A percentile compares a stretch with the other conserved stretches of the same genome.
Evolutionary conservation across 2,113 vertebrate species (phyloP).

Genomic region (Columba janthina): DNA sequence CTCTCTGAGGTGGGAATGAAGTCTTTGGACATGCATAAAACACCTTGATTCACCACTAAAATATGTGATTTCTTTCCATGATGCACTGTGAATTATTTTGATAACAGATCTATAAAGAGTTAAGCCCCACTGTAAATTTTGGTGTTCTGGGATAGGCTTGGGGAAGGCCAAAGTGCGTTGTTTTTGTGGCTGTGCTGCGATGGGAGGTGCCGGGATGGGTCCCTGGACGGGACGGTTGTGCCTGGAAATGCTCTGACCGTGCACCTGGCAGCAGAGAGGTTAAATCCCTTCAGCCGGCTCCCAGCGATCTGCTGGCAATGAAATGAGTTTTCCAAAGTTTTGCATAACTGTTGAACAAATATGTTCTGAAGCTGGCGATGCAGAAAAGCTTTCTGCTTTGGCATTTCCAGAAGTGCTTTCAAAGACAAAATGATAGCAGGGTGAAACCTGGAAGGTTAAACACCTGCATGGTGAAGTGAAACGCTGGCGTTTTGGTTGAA

Average conservation of each 20-base stretch:
- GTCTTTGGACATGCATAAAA: background rate
- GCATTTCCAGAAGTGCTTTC: background rate
- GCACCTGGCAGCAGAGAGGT: background rate
- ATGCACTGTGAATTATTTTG: background rate
- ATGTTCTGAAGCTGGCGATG: background rate
- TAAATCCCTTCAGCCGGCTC: background rate
- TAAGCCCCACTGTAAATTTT: background rate
- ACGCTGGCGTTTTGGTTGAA: background rate
- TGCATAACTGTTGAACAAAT: background rate
- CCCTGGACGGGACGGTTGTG: background rate
- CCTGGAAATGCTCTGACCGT: background rate
- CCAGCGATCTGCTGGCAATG: background rate
- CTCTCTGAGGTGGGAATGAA: background rate
- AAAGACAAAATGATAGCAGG: background rate
- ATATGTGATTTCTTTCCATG: fast-evolving
- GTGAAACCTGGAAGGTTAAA: background rate
- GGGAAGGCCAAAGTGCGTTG: background rate
- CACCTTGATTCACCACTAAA: background rate
- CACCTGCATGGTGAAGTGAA: background rate
- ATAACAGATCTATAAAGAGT: background rate
- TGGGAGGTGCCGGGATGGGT: background rate
- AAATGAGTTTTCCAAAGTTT: conserved; percentile 3
- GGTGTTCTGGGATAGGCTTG: background rate
- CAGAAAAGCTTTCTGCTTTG: background rate
- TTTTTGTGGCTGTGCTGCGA: fast-evolving